Evolutionary conservation across 2,797 vertebrate species (phyloP), one percentile per base, ranked within the genome.

Genomic region (Vultur gryphus): DNA sequence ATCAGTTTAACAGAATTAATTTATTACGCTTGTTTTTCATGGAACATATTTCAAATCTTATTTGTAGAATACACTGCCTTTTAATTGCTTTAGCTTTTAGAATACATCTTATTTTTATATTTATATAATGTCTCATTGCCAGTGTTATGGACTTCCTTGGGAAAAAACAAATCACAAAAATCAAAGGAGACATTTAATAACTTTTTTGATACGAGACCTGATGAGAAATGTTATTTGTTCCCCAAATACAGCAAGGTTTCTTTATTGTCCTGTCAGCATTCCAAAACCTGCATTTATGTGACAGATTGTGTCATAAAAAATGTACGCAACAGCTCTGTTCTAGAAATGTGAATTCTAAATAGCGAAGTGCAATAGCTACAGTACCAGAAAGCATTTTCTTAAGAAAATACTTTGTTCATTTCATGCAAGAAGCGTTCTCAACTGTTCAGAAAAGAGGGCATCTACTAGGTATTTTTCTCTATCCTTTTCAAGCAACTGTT

Each of bases 241-340:
- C 80, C 84, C 84, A 84, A 96, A 89, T 90, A 86, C 54, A 97
- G 81, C 92, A 93, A 95, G 51, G 62, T 90, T 96, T 97, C 92
- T 90, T 96, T 97, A 97, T 96, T 96, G 96, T 84, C 86, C 94
- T 97, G 95, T 96, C 95, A 94, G 73, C 93, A 93, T 92, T 97
- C 90, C 90, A 93, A 95, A 93, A 95, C 41, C 90, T 96, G 72
- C 96, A 96, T 98, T 98, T 97, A 96, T 94, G 91, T 92, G 96
- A 97, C 82, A 97, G 96, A 97, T 93, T 95, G 82, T 97, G 93
- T 97, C 95, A 98, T 97, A 76, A 97, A 98, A 98, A 96, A 97
- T 96, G 93, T 79, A 97, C 96, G 94, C 96, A 97, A 93, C 84
- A 93, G 69, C 72, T 95, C 73, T 89, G 44, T 84, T 87, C 89